Evolutionary conservation across 2,797 vertebrate species (phyloP).

Genomic region (Sebastes umbrosus): DNA sequence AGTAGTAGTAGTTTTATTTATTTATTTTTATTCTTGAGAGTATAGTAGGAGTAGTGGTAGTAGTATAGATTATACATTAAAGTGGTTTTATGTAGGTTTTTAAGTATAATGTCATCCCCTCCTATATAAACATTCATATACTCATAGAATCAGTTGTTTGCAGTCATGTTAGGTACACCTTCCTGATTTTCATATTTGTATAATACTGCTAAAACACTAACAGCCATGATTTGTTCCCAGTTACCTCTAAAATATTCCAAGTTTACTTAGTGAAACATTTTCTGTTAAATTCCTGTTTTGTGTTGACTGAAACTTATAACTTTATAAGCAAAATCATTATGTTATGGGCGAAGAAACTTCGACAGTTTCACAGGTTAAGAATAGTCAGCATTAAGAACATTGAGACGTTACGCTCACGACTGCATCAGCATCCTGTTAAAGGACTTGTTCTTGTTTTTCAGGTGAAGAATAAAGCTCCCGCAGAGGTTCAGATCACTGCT

Average conservation of each 20-base stretch:
- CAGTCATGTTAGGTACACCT: too few species aligned
- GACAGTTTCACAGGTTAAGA: background rate
- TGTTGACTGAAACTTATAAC: background rate
- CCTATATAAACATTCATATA: too few species aligned
- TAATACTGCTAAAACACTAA: too few species aligned
- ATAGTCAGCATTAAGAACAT: background rate
- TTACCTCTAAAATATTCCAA: background rate
- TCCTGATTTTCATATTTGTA: too few species aligned
- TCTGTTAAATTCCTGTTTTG: background rate
- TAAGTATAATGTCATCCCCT: too few species aligned
- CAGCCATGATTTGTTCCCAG: too few species aligned
- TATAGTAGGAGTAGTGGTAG: too few species aligned
- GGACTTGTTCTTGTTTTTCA: slow-evolving; percentile 47
- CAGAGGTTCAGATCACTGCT: slow-evolving; percentile 97
- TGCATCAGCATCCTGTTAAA: background rate
- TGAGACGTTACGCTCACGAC: background rate
- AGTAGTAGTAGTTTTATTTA: too few species aligned
- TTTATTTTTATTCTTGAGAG: too few species aligned
- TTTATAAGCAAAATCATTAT: background rate
- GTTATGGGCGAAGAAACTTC: background rate
- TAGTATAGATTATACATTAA: too few species aligned
- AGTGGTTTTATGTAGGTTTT: too few species aligned
- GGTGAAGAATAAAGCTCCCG: slow-evolving; percentile 98
- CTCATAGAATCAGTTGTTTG: too few species aligned
- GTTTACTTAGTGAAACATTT: background rate